Conservation (phyloP, 2,113 vertebrate species). For the Apeltes quadracus region DNA sequence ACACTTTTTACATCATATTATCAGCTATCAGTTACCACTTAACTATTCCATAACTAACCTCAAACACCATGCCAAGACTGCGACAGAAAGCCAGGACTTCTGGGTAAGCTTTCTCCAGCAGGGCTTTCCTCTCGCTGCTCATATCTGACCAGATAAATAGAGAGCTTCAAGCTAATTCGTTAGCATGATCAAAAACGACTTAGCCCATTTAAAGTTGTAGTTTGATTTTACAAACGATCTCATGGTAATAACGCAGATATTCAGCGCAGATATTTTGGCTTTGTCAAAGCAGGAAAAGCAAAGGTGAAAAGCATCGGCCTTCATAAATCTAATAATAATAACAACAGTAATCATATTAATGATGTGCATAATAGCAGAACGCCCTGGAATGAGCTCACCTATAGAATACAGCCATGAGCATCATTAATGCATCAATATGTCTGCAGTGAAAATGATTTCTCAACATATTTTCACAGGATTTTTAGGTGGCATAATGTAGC, state of each 20-base stretch:
- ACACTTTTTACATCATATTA: background rate
- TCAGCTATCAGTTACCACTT: background rate
- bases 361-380: background rate
- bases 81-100: conserved; percentile 84
- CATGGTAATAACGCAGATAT: background rate
- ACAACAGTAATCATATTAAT: background rate
- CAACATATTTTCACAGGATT: background rate
- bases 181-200: background rate
- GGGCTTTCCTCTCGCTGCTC: conserved; percentile 81
- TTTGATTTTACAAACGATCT: background rate
- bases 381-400: background rate
- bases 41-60: conserved; percentile 75
- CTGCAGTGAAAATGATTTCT: background rate
- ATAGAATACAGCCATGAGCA: background rate
- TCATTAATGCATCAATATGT: background rate
- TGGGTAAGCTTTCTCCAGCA: conserved; percentile 80
- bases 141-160: conserved; percentile 73
- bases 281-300: background rate
- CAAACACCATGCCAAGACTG: conserved; percentile 80
- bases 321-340: background rate
- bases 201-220: background rate
- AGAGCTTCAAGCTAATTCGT: background rate
- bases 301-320: background rate
- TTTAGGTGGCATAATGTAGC: background rate
- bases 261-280: background rate